Base-by-base conservation (phyloP, 2,113 vertebrate genomes). In the Mixornis gularis region DNA sequence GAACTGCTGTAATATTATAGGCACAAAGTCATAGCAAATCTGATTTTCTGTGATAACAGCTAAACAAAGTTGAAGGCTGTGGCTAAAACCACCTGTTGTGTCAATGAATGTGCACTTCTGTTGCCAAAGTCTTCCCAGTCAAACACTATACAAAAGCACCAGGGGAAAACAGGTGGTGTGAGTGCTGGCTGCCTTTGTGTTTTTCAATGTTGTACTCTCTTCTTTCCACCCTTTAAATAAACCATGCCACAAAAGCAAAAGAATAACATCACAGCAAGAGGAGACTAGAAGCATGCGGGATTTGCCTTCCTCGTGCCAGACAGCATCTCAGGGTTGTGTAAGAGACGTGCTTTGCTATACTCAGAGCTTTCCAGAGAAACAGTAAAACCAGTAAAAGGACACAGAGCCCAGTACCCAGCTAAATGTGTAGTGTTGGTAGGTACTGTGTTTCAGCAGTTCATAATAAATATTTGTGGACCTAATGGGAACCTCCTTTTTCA, bases 61-160 rank as follows among this genome's bases (percentile, higher is more conserved):
- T 85, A 69, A 95, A 84, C 3, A 36, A 41, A 60, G 34, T 79
- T 92, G 93, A 93, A 95, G 41, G 26, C 70, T 72, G 53, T 46
- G 49, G 49, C 44, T 91, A 71, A 89, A 94, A 71, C 38, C 89
- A 95, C 78, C 87, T 94, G 65, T 73, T 72, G 9, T 79, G 70
- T 69, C 70, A 85, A 76, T 53, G 70, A 89, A 89, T 34, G 34
- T 76, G 51, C 65, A 64, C 72, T 91, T 81, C 46, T 76, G 70
- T 32, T 96, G 87, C 87, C 89, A 89, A 85, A 94, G 62, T 49
- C 73, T 91, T 56, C 16, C 29, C 49, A 26, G 70, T 32, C 0
- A 0, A 89, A 29, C 70, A 53, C 46, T 56, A 17, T 26, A 68
- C 13, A 64, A 92, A 91, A 49, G 38, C 34, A 89, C 34, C 49